phyloP scores from a whole-genome alignment of 2,113 vertebrate genomes.

The Calyptomena viridis region DNA sequence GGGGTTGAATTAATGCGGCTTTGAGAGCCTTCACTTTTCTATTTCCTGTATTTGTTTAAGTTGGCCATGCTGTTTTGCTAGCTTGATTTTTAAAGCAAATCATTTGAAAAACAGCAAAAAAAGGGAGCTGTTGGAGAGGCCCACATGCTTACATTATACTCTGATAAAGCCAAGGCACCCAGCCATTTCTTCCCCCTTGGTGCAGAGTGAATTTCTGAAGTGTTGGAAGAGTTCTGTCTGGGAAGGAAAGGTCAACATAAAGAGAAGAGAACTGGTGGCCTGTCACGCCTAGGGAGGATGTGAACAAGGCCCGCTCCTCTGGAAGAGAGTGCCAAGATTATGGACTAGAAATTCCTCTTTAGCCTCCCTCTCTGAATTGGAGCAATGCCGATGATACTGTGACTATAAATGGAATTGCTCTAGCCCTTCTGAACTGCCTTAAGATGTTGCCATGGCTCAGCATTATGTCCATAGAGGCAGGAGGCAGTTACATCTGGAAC shows the following conservation, averaged over 20 bases:
- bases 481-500: background rate
- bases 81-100: background rate
- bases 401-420: slow-evolving; percentile 66
- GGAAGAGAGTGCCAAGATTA: background rate
- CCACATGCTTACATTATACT: background rate
- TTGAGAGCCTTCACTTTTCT: slow-evolving; percentile 27
- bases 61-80: slow-evolving; percentile 6
- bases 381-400: background rate
- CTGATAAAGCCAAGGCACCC: background rate
- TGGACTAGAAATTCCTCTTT: slow-evolving; percentile 3
- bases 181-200: background rate
- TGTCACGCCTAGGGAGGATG: background rate
- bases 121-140: background rate
- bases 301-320: background rate
- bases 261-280: background rate
- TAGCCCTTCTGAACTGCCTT: background rate
- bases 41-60: slow-evolving; percentile 48
- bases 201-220: background rate
- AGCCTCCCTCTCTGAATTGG: background rate
- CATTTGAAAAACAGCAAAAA: background rate
- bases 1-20: background rate
- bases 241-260: background rate
- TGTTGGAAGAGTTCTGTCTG: slow-evolving; percentile 15
- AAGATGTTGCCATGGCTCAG: background rate
- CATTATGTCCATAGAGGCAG: accelerated